A percentile compares a stretch with the other conserved stretches of the same genome.
Evolutionary conservation across 2,888 invertebrate species (phyloP).

Genomic region (Dynastes hyllus): DNA sequence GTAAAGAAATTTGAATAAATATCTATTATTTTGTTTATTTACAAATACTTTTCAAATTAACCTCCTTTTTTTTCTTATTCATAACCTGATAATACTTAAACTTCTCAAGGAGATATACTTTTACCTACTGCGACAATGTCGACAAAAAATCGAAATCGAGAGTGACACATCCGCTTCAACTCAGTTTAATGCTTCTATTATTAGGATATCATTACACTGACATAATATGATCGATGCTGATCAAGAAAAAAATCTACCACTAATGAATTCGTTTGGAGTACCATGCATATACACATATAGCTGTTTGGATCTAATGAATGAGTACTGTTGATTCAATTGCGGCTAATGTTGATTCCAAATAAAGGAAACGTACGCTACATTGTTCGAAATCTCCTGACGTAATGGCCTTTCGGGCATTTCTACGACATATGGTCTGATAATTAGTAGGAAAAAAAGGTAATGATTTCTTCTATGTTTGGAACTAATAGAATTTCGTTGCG

Average conservation of each 20-base stretch:
- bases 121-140: constrained; percentile 1
- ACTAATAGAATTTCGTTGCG: constrained; percentile 17
- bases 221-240: constrained; percentile 20
- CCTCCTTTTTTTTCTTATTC: neutral
- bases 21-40: neutral
- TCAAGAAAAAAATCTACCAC: constrained; percentile 1
- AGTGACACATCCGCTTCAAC: constrained; percentile 7
- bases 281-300: constrained; percentile 3
- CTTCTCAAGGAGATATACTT: constrained; percentile 9
- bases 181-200: neutral
- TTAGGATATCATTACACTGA: neutral
- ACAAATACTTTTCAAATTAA: neutral
- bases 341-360: constrained; percentile 33
- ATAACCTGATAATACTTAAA: neutral
- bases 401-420: constrained; percentile 21
- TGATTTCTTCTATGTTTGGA: constrained; percentile 22
- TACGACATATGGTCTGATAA: constrained; percentile 21
- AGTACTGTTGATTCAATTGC: constrained; percentile 28
- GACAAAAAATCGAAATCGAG: neutral
- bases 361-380: constrained; percentile 20
- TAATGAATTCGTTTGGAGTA: neutral
- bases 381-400: constrained; percentile 22
- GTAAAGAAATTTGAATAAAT: neutral
- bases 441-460: constrained; percentile 20
- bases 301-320: constrained; percentile 24